phyloP scores from a whole-genome alignment of 2,113 vertebrate genomes.

The Poeciliopsis retropinna region DNA sequence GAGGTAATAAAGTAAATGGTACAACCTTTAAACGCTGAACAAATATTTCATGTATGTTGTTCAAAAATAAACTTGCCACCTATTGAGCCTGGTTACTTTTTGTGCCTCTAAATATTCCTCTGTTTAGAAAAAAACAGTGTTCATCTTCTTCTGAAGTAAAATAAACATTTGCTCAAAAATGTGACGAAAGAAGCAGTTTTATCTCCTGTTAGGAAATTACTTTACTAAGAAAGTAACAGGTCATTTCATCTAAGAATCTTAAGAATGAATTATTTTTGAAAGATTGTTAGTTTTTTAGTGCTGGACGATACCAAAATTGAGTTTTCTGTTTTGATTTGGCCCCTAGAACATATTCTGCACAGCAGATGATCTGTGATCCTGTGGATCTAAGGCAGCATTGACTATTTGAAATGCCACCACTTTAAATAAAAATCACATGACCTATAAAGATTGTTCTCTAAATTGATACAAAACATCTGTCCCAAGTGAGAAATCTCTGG shows the following conservation, averaged over 20 bases:
- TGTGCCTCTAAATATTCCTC: background rate
- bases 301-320: background rate
- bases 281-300: too few relatives aligned
- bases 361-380: background rate
- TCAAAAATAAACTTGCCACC: background rate
- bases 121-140: background rate
- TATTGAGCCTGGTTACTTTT: background rate
- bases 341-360: background rate
- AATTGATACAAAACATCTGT: too few relatives aligned
- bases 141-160: background rate
- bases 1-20: conserved; percentile 46
- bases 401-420: too few relatives aligned
- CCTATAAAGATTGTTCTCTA: too few relatives aligned
- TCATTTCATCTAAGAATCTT: background rate
- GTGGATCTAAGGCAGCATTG: background rate
- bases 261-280: too few relatives aligned
- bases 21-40: background rate
- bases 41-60: background rate
- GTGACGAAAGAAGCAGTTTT: background rate
- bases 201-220: background rate
- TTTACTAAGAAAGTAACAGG: background rate
- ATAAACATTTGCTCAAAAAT: background rate
- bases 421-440: too few relatives aligned
- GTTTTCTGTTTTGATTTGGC: background rate
- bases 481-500: too few relatives aligned